Percentiles rank a stretch among this genome's conserved stretches.
phyloP scores from a whole-genome alignment of 2,113 vertebrate species.

The Ifrita kowaldi region DNA sequence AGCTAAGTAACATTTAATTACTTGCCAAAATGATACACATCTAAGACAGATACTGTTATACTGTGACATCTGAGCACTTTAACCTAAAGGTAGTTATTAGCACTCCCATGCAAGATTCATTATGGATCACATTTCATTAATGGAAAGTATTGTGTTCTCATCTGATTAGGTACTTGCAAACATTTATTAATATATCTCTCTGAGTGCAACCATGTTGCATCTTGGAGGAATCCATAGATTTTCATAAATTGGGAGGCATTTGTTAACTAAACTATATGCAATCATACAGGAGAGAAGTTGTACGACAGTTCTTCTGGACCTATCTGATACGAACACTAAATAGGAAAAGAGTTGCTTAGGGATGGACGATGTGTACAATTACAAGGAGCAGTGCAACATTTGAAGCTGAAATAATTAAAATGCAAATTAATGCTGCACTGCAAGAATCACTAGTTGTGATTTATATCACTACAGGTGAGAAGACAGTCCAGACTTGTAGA shows the following conservation, averaged over 20 bases:
- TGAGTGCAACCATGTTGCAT: background rate
- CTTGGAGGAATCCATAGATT: background rate
- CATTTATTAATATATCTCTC: background rate
- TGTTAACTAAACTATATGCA: background rate
- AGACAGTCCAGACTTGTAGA: constrained; percentile 16
- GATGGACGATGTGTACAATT: background rate
- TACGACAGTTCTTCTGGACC: background rate
- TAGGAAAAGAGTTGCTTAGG: background rate
- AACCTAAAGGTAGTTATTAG: constrained; percentile 44
- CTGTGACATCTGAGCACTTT: constrained; percentile 37
- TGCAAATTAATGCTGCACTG: background rate
- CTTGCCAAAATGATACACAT: constrained; percentile 32
- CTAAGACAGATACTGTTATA: constrained; percentile 22
- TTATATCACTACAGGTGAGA: constrained; percentile 33
- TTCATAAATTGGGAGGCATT: background rate
- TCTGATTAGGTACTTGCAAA: background rate
- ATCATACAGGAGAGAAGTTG: background rate
- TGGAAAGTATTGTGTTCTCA: background rate
- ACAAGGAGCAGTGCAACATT: background rate
- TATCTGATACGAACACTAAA: background rate
- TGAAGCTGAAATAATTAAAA: background rate
- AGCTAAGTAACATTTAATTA: constrained; percentile 50
- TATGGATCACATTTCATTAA: constrained; percentile 31
- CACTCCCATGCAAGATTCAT: constrained; percentile 20
- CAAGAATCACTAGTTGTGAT: constrained; percentile 15